Evolutionary conservation across 2,797 vertebrate genomes (phyloP), one percentile per base, ranked within the genome.

Genomic region (Eleutherodactylus coqui): DNA sequence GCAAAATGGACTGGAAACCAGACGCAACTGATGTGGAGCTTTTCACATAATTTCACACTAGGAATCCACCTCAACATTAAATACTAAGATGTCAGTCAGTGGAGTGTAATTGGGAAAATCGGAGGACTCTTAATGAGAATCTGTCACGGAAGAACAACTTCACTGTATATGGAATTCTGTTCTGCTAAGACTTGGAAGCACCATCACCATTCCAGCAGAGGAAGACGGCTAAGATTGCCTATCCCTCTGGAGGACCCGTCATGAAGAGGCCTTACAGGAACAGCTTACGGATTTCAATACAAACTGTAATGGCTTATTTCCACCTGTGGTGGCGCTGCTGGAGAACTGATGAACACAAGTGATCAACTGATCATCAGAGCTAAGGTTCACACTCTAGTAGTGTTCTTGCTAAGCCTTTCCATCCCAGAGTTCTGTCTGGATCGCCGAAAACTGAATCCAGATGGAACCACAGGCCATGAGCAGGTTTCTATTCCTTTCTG

Each of bases 151-250:
- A 41, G 8, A 70, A 41, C 67, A 70, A n/a, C 67, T 70, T 70
- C 36, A 4, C 67, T 70, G 24, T 70, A 70, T 70, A 41, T 41
- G 67, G 67, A 70, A 41, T 70, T 43, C 34, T 69, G 64, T 38
- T 69, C 34, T 41, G 67, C 34, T 70, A 14, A 11, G 29, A 64
- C 14, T 5, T 34, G 60, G 60, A 4, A 19, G 21, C 64, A 5
- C 27, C 3, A 32, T 16, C 60, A 10, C 58, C 58, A 60, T 34
- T 32, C 55, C n/a, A 55, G 53, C 5, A 60, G 21, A 53, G 51
- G n/a, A 1, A 5, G 60, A 3, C 11, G 3, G 38, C 17, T 36
- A 19, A 8, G 7, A 69, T 36, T 2, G 17, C 2, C 17, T 36
- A 16, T 64, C 14, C 29, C 29, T 64, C 62, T 19, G 58, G n/a